phyloP scores from a whole-genome alignment of 1,140 invertebrate species.

The Reticulitermes speratus region DNA sequence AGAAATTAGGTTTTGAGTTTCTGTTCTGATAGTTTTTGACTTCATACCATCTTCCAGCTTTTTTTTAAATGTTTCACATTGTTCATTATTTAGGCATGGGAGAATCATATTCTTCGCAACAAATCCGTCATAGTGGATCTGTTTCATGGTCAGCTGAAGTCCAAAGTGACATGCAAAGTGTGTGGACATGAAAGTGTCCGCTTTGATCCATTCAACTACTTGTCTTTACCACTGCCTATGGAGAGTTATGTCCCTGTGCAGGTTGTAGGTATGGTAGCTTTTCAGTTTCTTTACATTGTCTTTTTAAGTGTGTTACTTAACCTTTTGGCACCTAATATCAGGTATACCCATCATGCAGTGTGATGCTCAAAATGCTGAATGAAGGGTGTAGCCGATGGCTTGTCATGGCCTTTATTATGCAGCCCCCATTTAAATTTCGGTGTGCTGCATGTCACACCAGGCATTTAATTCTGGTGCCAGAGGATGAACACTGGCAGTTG shows the following conservation, averaged over 20 bases:
- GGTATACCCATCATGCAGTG: too few species aligned
- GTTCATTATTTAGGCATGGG: constrained; percentile 65
- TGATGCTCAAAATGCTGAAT: too few species aligned
- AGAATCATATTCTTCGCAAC: constrained; percentile 74
- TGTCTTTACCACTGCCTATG: constrained; percentile 82
- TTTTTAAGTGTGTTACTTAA: not conserved
- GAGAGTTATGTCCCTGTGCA: constrained; percentile 73
- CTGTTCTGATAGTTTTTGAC: too few species aligned
- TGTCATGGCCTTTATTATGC: too few species aligned
- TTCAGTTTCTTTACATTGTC: not conserved
- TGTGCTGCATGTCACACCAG: too few species aligned
- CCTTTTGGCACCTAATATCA: too few species aligned
- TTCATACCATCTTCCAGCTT: too few species aligned
- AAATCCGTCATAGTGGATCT: constrained; percentile 85
- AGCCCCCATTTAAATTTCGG: too few species aligned
- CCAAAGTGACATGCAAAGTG: constrained; percentile 72
- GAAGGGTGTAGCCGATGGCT: too few species aligned
- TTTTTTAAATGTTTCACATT: not conserved
- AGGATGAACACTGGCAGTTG: too few species aligned
- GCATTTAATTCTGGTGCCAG: too few species aligned
- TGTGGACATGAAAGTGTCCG: constrained; percentile 79
- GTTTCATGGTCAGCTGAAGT: constrained; percentile 89
- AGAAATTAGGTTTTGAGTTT: too few species aligned
- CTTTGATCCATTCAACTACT: constrained; percentile 86
- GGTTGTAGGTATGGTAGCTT: constrained; percentile 60